Evolutionary conservation across 2,797 vertebrate species (phyloP), one percentile per base, ranked within the genome.

Genomic region (Kryptopterus vitreolus): DNA sequence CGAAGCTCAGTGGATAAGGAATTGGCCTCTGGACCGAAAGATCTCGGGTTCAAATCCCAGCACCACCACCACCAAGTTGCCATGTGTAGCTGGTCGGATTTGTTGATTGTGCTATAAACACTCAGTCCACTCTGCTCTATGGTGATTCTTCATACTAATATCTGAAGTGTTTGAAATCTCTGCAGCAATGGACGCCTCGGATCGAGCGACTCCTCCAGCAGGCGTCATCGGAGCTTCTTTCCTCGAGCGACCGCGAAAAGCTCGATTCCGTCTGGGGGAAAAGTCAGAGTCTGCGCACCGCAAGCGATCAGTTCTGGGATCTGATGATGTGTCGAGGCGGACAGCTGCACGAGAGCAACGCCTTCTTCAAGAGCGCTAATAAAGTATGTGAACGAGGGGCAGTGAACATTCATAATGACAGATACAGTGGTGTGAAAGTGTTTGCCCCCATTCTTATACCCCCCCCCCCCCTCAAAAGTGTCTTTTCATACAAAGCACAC

Each of bases 331-430:
- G 88, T 79, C 91, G 91, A 59, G 90, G 88, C 83, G 79, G 70
- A 33, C 85, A 91, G 53, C 87, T 95, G 57, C 90, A 90, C 63
- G 91, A 94, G 82, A 91, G 94, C 78, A 94, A 95, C 84, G 85
- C 85, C 2, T 96, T 96, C 88, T 96, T 95, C 84, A 89, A 65
- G 73, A 88, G 91, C 59, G 90, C 92, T 81, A 90, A 89, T 84
- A 92, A 95, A 95, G 95, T 96, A 85, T 71, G 63, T 22, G 22
- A 43, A 43, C 29, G 3, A 0, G 22, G n/a, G 11, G 70, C 31
- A 57, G 31, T 57, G 16, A 57, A 57, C n/a, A n/a, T n/a, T n/a
- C n/a, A n/a, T n/a, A n/a, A n/a, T n/a, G n/a, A n/a, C n/a, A n/a
- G n/a, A n/a, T n/a, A n/a, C n/a, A n/a, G n/a, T n/a, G n/a, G n/a